Conservation (phyloP, 2,888 invertebrate genomes). For the Coelogynopora nodosa region DNA sequence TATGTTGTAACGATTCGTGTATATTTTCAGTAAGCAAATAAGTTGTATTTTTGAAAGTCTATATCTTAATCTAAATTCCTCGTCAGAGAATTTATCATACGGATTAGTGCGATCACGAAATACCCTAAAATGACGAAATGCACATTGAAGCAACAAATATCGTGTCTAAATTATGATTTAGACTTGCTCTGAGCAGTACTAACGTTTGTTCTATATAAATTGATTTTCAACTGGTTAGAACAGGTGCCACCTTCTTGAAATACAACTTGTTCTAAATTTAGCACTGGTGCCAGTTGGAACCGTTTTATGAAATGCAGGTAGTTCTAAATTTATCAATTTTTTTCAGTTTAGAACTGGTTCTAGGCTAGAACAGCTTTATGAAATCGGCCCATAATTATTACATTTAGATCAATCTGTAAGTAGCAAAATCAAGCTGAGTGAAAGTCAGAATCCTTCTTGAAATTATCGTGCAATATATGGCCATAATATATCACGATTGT, state of each 20-base stretch:
- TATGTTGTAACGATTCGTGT: neutral
- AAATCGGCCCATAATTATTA: too few relatives aligned
- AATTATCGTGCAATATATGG: too few relatives aligned
- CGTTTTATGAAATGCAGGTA: slow-evolving; percentile 13
- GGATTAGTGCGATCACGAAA: neutral
- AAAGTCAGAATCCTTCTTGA: too few relatives aligned
- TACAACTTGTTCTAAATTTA: neutral
- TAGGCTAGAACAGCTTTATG: slow-evolving; percentile 4
- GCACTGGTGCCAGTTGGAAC: slow-evolving; percentile 9
- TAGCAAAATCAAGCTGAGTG: too few relatives aligned
- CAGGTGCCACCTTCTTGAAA: neutral
- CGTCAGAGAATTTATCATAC: neutral
- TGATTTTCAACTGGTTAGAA: neutral
- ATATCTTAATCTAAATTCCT: neutral
- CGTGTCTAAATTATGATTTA: neutral
- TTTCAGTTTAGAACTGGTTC: slow-evolving; percentile 24
- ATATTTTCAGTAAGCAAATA: neutral
- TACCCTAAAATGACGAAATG: neutral
- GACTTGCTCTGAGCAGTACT: neutral
- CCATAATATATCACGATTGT: too few relatives aligned
- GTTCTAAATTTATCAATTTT: slow-evolving; percentile 27
- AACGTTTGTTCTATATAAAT: neutral
- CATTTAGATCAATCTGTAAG: too few relatives aligned
- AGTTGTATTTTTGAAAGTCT: neutral
- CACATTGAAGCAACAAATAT: neutral